A percentile compares a stretch with the other conserved stretches of the same genome.
These are phyloP conservation scores for Tribolium castaneum DNA, from an alignment of 1,140 invertebrate species.

Conservation along the genomic window DNA sequence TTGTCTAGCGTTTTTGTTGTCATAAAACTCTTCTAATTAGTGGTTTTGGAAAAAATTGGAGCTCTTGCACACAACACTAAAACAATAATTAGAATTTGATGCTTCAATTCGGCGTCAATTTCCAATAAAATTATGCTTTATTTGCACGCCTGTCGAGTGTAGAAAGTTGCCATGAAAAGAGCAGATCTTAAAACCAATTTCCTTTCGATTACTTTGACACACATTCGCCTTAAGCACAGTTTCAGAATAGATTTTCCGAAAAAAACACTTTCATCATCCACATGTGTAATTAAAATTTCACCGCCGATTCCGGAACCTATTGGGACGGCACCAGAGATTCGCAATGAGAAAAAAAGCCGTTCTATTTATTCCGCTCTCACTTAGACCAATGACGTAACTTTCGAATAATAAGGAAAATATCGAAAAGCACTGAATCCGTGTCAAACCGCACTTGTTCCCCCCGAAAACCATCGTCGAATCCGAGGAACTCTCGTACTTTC, in stretches of 20 bases:
- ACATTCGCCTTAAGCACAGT: neutral
- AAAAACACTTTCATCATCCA: neutral
- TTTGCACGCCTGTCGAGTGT: neutral
- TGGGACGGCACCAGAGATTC: too few species aligned
- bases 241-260: neutral
- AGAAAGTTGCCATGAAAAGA: slow-evolving; percentile 17
- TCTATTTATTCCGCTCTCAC: slow-evolving; percentile 12
- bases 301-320: neutral
- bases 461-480: neutral
- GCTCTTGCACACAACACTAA: neutral
- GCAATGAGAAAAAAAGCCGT: neutral
- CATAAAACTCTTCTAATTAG: too few species aligned
- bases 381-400: neutral
- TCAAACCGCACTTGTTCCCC: slow-evolving; percentile 14
- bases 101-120: neutral
- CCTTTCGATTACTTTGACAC: slow-evolving; percentile 21
- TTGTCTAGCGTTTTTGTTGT: too few species aligned
- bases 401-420: slow-evolving; percentile 5
- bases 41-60: too few species aligned
- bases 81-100: neutral
- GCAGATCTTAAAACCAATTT: neutral
- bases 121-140: neutral
- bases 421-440: slow-evolving; percentile 3
- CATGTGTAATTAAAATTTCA: neutral
- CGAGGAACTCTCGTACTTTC: neutral